Percentiles rank a stretch among this genome's conserved stretches.
These are phyloP conservation scores for Dicrurus megarhynchus DNA, from an alignment of 2,113 vertebrate species.

Conservation along the genomic window DNA sequence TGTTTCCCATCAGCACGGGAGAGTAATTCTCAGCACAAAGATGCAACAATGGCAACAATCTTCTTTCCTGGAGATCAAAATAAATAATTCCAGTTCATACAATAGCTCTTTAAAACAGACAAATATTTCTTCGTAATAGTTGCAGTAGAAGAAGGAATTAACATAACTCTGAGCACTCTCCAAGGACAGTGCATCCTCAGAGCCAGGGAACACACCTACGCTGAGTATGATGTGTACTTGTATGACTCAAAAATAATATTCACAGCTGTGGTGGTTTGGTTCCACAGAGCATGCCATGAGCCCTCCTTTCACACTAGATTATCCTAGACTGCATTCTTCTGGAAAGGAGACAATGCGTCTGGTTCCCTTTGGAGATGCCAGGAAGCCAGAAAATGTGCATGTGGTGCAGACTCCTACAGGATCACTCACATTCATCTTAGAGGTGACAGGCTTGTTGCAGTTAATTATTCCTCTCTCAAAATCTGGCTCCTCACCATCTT, in stretches of 20 bases:
- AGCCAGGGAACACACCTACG: slow-evolving; percentile 12
- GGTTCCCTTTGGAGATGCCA: neutral
- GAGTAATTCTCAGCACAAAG: neutral
- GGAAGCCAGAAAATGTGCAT: neutral
- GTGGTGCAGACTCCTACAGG: neutral
- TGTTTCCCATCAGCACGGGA: accelerated
- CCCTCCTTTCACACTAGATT: slow-evolving; percentile 13
- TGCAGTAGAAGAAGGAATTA: neutral
- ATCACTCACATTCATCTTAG: neutral
- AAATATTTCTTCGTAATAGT: neutral
- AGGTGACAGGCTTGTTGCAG: neutral
- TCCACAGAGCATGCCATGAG: neutral
- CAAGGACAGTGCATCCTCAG: neutral
- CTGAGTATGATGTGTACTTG: neutral
- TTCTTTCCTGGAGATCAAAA: neutral
- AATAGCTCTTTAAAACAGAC: neutral
- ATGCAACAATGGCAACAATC: neutral
- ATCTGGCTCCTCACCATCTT: slow-evolving; percentile 24
- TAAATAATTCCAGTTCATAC: neutral
- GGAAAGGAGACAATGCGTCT: neutral
- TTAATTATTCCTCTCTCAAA: slow-evolving; percentile 23
- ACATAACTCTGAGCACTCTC: neutral
- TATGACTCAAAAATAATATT: slow-evolving; percentile 32
- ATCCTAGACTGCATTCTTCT: slow-evolving; percentile 1
- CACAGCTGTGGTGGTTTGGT: neutral